Evolutionary conservation across 2,888 invertebrate species (phyloP).

Genomic region (Tineola bisselliella): DNA sequence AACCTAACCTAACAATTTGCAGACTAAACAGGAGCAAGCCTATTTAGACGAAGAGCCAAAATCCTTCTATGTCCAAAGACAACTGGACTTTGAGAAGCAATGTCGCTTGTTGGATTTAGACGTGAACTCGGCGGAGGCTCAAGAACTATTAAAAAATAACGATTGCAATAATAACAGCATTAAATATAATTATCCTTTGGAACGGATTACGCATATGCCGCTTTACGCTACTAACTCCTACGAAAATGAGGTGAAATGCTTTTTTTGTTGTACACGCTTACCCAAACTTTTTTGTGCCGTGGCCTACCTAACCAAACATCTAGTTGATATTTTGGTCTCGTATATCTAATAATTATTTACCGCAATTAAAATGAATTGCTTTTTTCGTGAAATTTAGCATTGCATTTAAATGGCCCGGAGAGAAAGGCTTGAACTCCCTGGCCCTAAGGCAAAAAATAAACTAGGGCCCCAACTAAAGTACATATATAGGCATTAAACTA

Average conservation of each 20-base stretch:
- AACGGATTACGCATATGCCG: neutral
- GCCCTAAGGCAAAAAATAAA: too few relatives aligned
- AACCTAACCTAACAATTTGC: constrained; percentile 35
- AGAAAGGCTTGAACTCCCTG: too few relatives aligned
- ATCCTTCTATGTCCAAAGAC: constrained; percentile 57
- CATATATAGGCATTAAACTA: too few relatives aligned
- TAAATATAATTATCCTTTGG: neutral
- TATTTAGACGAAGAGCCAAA: constrained; percentile 47
- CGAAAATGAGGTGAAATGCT: constrained; percentile 19
- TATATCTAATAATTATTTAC: too few relatives aligned
- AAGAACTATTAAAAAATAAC: constrained; percentile 35
- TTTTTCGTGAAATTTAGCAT: too few relatives aligned
- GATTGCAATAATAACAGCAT: constrained; percentile 36
- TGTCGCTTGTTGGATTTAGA: constrained; percentile 57
- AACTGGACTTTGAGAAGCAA: constrained; percentile 56
- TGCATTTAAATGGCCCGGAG: too few relatives aligned
- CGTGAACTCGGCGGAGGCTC: constrained; percentile 47
- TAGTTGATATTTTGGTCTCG: too few relatives aligned
- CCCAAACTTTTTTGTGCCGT: too few relatives aligned
- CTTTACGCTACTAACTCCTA: constrained; percentile 18
- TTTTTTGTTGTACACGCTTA: neutral
- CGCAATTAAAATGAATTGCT: too few relatives aligned
- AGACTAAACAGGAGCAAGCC: constrained; percentile 42
- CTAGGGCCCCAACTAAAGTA: too few relatives aligned
- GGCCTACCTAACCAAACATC: too few relatives aligned